These are phyloP conservation scores for Coboldia fuscipes DNA, from an alignment of 1,140 invertebrate species.

Conservation along the genomic window DNA sequence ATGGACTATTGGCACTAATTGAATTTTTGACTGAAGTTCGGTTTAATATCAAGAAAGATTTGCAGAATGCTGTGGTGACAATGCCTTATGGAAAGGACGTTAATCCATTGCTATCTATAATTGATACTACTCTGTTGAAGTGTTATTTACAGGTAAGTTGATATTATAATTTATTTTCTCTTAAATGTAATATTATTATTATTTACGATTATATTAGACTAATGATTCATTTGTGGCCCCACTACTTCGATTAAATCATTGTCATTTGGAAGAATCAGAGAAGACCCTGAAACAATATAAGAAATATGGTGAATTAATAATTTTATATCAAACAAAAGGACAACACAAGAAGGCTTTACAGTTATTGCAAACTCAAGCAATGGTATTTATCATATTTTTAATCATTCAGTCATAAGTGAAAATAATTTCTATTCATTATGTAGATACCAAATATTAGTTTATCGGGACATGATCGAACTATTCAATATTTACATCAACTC, in stretches of 20 bases:
- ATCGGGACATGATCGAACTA: slow-evolving; percentile 59
- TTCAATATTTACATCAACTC: slow-evolving; percentile 81
- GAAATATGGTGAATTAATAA: slow-evolving; percentile 85
- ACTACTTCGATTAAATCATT: slow-evolving; percentile 80
- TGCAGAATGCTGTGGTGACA: slow-evolving; percentile 13
- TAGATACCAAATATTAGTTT: slow-evolving; percentile 48
- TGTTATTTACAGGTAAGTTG: slow-evolving; percentile 70
- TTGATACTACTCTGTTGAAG: slow-evolving; percentile 89
- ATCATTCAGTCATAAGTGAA: not conserved
- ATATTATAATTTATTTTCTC: not conserved
- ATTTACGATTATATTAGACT: slow-evolving; percentile 33
- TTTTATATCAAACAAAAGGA: slow-evolving; percentile 85
- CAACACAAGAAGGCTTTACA: slow-evolving; percentile 82
- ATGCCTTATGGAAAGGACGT: slow-evolving; percentile 19
- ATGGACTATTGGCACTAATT: slow-evolving; percentile 70
- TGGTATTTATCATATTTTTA: slow-evolving; percentile 9
- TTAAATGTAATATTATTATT: slow-evolving; percentile 3
- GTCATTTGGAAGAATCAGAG: slow-evolving; percentile 86
- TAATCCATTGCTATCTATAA: slow-evolving; percentile 64
- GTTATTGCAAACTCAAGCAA: slow-evolving; percentile 60
- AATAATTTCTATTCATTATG: not conserved
- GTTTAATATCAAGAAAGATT: slow-evolving; percentile 27
- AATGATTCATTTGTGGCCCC: slow-evolving; percentile 87
- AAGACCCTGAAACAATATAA: slow-evolving; percentile 64
- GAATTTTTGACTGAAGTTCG: slow-evolving; percentile 69